Conservation (phyloP, 2,797 vertebrate species). For the Podarcis siculus region DNA sequence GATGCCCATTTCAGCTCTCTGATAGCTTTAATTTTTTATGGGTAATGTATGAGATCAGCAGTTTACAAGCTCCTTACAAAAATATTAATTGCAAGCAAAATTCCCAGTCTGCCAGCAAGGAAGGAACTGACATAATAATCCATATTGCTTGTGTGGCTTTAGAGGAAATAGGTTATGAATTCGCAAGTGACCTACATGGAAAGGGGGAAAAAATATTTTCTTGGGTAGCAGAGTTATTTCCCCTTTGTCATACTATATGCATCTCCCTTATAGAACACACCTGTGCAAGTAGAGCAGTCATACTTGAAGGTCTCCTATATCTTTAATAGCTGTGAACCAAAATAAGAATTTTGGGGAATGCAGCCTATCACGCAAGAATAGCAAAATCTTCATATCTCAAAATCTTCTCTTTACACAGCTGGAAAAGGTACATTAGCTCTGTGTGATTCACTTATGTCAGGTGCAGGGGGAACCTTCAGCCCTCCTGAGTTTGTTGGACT, state of each 20-base stretch:
- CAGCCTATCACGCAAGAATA: background rate
- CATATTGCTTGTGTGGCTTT: background rate
- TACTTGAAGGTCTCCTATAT: background rate
- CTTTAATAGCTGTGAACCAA: background rate
- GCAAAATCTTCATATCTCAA: background rate
- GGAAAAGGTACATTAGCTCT: background rate
- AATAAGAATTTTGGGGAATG: background rate
- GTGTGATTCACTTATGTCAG: background rate
- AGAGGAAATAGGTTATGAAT: conserved; percentile 24
- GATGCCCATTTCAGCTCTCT: conserved; percentile 13
- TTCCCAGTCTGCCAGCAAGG: conserved; percentile 10
- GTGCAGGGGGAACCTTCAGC: too few species aligned
- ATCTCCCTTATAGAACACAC: background rate
- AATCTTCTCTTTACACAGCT: background rate
- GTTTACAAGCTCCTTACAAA: conserved; percentile 23
- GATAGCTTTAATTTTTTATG: conserved; percentile 26
- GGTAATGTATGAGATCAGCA: conserved; percentile 20
- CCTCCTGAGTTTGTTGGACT: too few species aligned
- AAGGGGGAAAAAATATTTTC: background rate
- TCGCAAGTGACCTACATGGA: conserved; percentile 15
- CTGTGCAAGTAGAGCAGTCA: background rate
- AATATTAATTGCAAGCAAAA: conserved; percentile 29
- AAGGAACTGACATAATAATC: conserved; percentile 18
- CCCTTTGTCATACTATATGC: background rate
- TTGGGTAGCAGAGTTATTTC: conserved; percentile 13